These are phyloP conservation scores for Amazona ochrocephala DNA, from an alignment of 2,797 vertebrate species.

Conservation along the genomic window DNA sequence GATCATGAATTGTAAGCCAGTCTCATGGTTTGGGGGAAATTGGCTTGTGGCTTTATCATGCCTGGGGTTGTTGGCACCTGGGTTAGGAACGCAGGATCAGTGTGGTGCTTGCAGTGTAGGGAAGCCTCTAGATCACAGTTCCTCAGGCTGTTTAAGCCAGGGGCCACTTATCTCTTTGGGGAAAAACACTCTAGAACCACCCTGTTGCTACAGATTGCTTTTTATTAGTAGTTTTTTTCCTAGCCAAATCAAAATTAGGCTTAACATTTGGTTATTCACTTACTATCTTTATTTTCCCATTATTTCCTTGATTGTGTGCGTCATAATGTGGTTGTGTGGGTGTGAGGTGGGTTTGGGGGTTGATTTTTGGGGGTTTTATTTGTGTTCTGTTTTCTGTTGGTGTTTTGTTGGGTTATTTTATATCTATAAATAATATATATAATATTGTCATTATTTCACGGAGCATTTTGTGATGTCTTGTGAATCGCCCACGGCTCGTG, in stretches of 20 bases:
- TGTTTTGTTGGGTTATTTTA: neutral
- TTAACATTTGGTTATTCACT: slow-evolving; percentile 30
- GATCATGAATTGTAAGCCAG: slow-evolving; percentile 8
- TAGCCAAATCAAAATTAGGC: neutral
- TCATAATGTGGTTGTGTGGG: slow-evolving; percentile 38
- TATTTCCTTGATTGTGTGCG: neutral
- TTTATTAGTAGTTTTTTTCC: neutral
- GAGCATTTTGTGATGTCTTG: slow-evolving; percentile 46
- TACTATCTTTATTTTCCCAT: slow-evolving; percentile 18
- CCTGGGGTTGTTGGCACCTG: neutral
- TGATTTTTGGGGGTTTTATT: neutral
- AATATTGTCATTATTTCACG: slow-evolving; percentile 37
- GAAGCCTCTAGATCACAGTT: neutral
- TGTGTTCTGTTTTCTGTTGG: neutral
- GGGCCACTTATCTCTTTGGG: neutral
- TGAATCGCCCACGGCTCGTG: slow-evolving; percentile 54
- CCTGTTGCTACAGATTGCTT: neutral
- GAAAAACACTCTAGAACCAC: neutral
- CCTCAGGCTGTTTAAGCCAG: neutral
- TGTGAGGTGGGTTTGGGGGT: neutral
- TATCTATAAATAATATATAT: neutral
- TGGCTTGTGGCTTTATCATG: neutral
- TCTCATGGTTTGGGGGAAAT: neutral
- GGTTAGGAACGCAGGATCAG: neutral
- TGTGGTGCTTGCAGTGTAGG: neutral